Evolutionary conservation across 2,888 invertebrate genomes (phyloP).

Genomic region (Exocentrus adspersus): DNA sequence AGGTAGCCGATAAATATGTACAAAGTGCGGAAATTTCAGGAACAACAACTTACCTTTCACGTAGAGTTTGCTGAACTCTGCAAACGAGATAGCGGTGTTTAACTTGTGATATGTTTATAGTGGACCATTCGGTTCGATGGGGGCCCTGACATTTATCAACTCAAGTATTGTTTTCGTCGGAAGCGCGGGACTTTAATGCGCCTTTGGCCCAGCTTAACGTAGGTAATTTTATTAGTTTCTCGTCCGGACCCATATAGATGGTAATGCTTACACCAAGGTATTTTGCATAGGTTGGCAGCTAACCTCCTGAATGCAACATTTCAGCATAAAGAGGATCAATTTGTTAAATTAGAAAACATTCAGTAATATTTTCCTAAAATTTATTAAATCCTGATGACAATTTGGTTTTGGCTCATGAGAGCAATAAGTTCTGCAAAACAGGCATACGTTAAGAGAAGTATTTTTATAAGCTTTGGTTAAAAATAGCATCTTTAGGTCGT

Average conservation of each 20-base stretch:
- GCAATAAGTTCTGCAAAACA: no score
- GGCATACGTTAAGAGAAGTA: no score
- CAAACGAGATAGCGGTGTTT: conserved; percentile 25
- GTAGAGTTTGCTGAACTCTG: conserved; percentile 18
- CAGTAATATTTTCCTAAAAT: no score
- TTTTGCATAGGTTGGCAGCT: conserved; percentile 24
- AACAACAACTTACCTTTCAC: neutral
- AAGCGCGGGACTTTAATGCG: conserved; percentile 42
- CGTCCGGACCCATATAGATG: conserved; percentile 44
- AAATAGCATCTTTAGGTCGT: no score
- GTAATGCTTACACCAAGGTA: conserved; percentile 43
- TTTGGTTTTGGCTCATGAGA: no score
- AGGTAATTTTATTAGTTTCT: conserved; percentile 48
- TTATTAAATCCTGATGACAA: no score
- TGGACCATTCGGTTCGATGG: conserved; percentile 12
- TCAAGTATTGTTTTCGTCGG: conserved; percentile 41
- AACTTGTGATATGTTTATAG: conserved; percentile 25
- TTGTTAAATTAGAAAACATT: no score
- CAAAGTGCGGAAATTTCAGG: neutral
- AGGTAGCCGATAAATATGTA: no score
- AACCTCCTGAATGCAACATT: neutral
- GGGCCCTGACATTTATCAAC: conserved; percentile 35
- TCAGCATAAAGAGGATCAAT: no score
- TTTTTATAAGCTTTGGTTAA: no score
- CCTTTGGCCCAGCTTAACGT: conserved; percentile 39